phyloP scores from a whole-genome alignment of 2,888 invertebrate genomes.

The Hypselothyrea guttata region DNA sequence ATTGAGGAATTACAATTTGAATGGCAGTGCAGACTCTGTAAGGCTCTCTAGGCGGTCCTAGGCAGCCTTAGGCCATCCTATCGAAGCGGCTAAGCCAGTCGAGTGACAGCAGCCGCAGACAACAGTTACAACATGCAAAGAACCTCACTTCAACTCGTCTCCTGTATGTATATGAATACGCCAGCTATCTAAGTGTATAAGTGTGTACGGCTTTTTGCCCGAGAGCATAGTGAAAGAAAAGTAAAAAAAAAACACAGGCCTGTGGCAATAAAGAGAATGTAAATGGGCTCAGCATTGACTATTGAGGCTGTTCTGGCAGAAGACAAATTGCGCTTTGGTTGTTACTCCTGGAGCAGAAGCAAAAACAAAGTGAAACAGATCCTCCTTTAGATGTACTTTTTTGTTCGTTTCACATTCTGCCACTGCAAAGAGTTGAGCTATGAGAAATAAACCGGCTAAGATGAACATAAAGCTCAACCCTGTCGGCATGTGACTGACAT shows the following conservation, averaged over 20 bases:
- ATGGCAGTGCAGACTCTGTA: constrained; percentile 36
- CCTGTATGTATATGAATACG: constrained; percentile 1
- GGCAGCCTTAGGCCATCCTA: constrained; percentile 20
- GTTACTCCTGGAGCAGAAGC: constrained; percentile 49
- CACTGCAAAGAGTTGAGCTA: constrained; percentile 55
- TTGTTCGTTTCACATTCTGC: constrained; percentile 25
- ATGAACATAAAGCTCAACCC: constrained; percentile 53
- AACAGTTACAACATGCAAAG: constrained; percentile 51
- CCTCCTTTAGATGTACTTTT: constrained; percentile 14
- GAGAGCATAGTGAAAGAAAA: constrained; percentile 1
- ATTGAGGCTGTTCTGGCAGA: constrained; percentile 67
- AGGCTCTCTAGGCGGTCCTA: neutral
- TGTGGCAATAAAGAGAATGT: constrained; percentile 57
- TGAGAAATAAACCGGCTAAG: constrained; percentile 33
- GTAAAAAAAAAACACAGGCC: constrained; percentile 15
- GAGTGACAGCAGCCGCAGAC: constrained; percentile 65
- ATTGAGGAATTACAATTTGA: constrained; percentile 77
- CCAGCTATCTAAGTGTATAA: neutral
- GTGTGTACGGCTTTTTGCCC: constrained; percentile 1
- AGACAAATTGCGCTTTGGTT: constrained; percentile 80
- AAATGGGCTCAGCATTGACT: constrained; percentile 69
- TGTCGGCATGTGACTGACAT: constrained; percentile 75
- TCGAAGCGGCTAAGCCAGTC: constrained; percentile 40
- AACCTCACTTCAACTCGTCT: neutral
- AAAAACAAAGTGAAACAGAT: constrained; percentile 68